These are phyloP conservation scores for Bufo gargarizans DNA, from an alignment of 2,113 vertebrate genomes.

Conservation along the genomic window DNA sequence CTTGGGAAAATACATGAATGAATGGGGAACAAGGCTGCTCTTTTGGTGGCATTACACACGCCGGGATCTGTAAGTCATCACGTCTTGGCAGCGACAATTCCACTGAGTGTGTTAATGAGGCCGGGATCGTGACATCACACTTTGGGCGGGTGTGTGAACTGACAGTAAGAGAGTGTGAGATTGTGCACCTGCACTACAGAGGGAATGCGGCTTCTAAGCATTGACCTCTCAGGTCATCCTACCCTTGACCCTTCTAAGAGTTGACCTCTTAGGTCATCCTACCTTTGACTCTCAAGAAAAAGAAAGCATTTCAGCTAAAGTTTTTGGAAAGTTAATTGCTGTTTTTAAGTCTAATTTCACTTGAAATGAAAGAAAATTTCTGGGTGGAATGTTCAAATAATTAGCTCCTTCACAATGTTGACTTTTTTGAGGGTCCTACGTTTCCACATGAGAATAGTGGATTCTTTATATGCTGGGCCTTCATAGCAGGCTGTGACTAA, in stretches of 20 bases:
- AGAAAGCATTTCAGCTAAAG: neutral
- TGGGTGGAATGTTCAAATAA: neutral
- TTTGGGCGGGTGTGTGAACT: neutral
- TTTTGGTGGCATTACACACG: constrained; percentile 16
- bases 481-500: too few species aligned
- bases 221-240: neutral
- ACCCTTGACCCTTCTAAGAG: neutral
- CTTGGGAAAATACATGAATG: constrained; percentile 22
- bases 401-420: neutral
- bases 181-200: constrained; percentile 16
- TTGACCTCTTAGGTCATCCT: neutral
- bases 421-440: neutral
- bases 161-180: constrained; percentile 15
- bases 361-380: neutral
- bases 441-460: neutral
- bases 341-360: neutral
- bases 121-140: constrained; percentile 22
- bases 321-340: neutral
- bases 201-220: neutral
- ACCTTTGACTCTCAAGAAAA: neutral
- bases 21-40: neutral
- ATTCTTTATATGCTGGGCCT: too few species aligned
- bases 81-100: neutral
- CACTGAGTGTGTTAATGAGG: constrained; percentile 18
- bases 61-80: constrained; percentile 35